Conservation (phyloP, 2,797 vertebrate genomes). For the Megaceryle alcyon region DNA sequence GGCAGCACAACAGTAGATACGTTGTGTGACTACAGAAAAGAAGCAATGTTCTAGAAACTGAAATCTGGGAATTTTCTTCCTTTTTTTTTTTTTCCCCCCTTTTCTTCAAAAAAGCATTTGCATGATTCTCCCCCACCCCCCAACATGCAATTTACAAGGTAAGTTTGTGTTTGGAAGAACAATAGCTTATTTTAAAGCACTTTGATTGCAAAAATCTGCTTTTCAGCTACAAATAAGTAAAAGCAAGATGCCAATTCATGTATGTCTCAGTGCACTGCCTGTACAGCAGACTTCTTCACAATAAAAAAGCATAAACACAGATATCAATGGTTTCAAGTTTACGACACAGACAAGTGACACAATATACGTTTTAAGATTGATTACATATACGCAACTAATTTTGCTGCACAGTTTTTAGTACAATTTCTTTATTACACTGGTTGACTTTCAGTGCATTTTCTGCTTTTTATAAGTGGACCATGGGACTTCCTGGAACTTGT, state of each 20-base stretch:
- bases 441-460: neutral
- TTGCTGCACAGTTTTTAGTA: neutral
- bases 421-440: neutral
- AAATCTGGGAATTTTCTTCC: neutral
- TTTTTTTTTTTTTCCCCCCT: no score
- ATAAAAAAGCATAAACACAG: slow-evolving; percentile 29
- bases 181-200: neutral
- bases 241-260: neutral
- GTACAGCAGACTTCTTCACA: slow-evolving; percentile 19
- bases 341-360: neutral
- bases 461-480: neutral
- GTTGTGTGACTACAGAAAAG: neutral
- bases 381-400: slow-evolving; percentile 3
- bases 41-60: neutral
- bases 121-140: neutral
- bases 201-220: neutral
- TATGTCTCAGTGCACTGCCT: neutral
- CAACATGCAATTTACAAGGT: neutral
- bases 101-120: neutral
- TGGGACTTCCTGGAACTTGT: slow-evolving; percentile 7
- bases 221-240: slow-evolving; percentile 37
- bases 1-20: neutral
- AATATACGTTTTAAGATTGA: neutral
- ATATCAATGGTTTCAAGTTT: neutral
- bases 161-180: slow-evolving; percentile 9